Percentiles rank a stretch among this genome's conserved stretches.
phyloP scores from a whole-genome alignment of 1,140 invertebrate genomes.

The Araneus ventricosus region DNA sequence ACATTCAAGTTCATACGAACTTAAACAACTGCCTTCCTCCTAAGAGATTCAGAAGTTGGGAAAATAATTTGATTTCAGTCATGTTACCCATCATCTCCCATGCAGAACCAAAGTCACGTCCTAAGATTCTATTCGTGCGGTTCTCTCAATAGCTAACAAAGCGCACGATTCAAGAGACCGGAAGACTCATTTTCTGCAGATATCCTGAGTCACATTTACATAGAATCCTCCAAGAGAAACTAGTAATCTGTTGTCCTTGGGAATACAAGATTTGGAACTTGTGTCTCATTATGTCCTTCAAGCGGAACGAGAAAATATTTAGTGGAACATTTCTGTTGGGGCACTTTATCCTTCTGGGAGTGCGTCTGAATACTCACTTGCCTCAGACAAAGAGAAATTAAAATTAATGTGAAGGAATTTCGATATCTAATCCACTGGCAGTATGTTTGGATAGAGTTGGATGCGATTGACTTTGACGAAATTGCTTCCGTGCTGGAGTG shows the following conservation, averaged over 20 bases:
- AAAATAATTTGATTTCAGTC: no score
- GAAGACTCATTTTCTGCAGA: conserved; percentile 5
- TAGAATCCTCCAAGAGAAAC: neutral
- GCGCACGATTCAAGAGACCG: no score
- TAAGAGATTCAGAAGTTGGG: no score
- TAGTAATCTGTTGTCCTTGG: neutral
- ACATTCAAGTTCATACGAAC: no score
- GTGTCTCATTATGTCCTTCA: conserved; percentile 23
- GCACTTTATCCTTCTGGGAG: neutral
- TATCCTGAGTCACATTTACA: neutral
- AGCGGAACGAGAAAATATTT: conserved; percentile 22
- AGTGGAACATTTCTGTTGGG: neutral
- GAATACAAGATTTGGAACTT: neutral
- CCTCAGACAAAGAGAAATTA: neutral
- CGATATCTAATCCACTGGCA: neutral
- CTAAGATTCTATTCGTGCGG: neutral
- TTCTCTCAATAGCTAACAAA: neutral
- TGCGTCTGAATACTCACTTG: neutral
- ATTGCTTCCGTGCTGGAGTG: neutral
- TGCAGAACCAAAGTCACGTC: neutral
- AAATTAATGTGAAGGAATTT: conserved; percentile 22
- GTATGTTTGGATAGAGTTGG: neutral
- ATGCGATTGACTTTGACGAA: neutral
- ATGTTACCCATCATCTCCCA: neutral
- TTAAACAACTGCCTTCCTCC: no score